These are phyloP conservation scores for Scaptodrosophila lebanonensis DNA, from an alignment of 1,140 invertebrate genomes.

Conservation along the genomic window DNA sequence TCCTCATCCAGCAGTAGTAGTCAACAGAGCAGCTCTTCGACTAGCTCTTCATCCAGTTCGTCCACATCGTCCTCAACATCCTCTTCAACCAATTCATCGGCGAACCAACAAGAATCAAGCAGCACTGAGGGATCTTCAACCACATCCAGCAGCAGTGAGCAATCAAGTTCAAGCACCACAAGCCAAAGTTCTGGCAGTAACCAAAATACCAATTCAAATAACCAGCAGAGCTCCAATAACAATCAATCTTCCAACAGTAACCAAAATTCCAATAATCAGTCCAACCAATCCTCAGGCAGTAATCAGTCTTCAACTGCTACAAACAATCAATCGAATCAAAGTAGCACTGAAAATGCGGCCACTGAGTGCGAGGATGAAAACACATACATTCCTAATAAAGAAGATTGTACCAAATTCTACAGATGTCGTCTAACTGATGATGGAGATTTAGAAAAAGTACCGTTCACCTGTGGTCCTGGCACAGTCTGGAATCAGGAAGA, in stretches of 20 bases:
- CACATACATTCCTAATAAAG: slow-evolving; percentile 66
- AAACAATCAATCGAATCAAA: slow-evolving; percentile 21
- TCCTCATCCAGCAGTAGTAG: slow-evolving; percentile 56
- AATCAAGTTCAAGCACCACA: slow-evolving; percentile 18
- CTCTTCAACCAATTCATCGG: slow-evolving; percentile 26
- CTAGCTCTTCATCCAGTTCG: slow-evolving; percentile 37
- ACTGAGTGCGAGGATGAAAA: slow-evolving; percentile 78
- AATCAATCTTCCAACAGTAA: slow-evolving; percentile 35
- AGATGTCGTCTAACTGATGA: slow-evolving; percentile 81
- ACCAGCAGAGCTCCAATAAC: slow-evolving; percentile 24
- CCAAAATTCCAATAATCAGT: slow-evolving; percentile 26
- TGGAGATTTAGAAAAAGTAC: slow-evolving; percentile 78
- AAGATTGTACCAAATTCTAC: slow-evolving; percentile 81
- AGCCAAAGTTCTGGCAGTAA: slow-evolving; percentile 22
- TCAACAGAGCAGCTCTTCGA: slow-evolving; percentile 59
- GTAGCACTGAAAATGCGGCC: slow-evolving; percentile 25
- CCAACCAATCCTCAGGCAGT: slow-evolving; percentile 18
- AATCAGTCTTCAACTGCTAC: slow-evolving; percentile 35
- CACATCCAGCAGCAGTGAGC: slow-evolving; percentile 26
- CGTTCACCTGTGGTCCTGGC: slow-evolving; percentile 82
- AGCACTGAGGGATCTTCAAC: no score
- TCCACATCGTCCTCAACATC: slow-evolving; percentile 42
- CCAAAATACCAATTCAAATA: slow-evolving; percentile 26
- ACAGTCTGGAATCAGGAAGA: slow-evolving; percentile 79
- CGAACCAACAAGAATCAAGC: slow-evolving; percentile 24